Percentiles rank a stretch among this genome's conserved stretches.
These are phyloP conservation scores for Mythimna pallens DNA, from an alignment of 2,888 invertebrate genomes.

Conservation along the genomic window DNA sequence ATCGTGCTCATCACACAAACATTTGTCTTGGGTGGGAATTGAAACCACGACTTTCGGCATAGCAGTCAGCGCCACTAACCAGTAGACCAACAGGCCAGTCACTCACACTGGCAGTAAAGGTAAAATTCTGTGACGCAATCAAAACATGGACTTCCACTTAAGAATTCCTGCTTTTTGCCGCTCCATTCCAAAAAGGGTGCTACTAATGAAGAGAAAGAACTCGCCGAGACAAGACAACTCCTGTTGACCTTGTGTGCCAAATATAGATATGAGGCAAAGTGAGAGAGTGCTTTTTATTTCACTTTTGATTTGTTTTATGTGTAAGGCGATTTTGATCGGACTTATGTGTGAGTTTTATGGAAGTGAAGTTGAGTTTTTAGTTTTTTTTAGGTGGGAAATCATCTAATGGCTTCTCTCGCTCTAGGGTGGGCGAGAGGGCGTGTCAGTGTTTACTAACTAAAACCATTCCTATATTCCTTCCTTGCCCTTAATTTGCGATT, in stretches of 20 bases:
- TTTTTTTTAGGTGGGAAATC: no score
- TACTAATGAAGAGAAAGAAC: slow-evolving; percentile 69
- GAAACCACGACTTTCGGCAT: no score
- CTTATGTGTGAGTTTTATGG: neutral
- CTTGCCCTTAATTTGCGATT: no score
- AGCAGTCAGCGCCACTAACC: no score
- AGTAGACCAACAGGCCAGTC: no score
- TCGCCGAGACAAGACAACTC: slow-evolving; percentile 49
- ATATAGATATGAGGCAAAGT: slow-evolving; percentile 62
- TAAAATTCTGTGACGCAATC: slow-evolving; percentile 23
- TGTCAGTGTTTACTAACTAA: no score
- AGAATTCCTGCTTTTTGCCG: slow-evolving; percentile 25
- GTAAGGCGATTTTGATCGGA: neutral
- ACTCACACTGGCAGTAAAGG: slow-evolving; percentile 35
- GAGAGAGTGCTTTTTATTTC: slow-evolving; percentile 2
- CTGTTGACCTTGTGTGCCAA: slow-evolving; percentile 66
- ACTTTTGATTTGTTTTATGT: slow-evolving; percentile 18
- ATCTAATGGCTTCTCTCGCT: no score
- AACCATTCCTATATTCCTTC: no score
- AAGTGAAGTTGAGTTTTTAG: neutral
- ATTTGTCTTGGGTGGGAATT: no score
- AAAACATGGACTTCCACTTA: slow-evolving; percentile 30
- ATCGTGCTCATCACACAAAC: no score
- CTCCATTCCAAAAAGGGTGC: slow-evolving; percentile 56
- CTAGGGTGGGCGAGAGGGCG: no score